Evolutionary conservation across 2,888 invertebrate genomes (phyloP), one percentile per base, ranked within the genome.

Genomic region (Synergus gifuensis): DNA sequence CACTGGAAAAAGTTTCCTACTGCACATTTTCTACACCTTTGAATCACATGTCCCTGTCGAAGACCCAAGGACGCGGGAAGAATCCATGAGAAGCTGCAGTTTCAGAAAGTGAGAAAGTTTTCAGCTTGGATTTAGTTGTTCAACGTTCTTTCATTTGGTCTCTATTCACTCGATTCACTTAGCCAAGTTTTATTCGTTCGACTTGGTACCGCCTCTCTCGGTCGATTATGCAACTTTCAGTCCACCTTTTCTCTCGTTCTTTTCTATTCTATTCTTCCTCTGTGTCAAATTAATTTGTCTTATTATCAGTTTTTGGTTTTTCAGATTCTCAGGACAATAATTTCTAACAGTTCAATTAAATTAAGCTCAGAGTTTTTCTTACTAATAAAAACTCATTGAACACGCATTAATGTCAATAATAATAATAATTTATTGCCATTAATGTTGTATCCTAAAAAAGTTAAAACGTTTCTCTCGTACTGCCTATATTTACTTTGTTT

Each of bases 141-240:
- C 54, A 58, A 11, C 54, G 73, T 85, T 87, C 86, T 85, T 87
- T 85, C 85, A 79, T 88, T 87, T 85, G 83, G 81, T 83, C 84
- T 83, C 85, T 83, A 88, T 88, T 88, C 89, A 83, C 83, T 85
- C 85, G 85, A 88, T 88, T 89, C 89, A 87, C 89, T 88, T 87
- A 89, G 85, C 83, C 84, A 86, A 88, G 86, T 88, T 88, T 89
- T 88, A 89, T 88, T 88, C 87, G 84, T 79, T 86, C 87, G 85
- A 85, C 86, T 85, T 84, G 83, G 80, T 82, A 77, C 84, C 76
- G 81, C 85, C 84, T 81, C 83, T 88, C 83, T 88, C 82, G 82
- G 78, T 84, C 86, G 88, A 88, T 88, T 88, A 88, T 89, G 87
- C 87, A 84, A 87, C 86, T 84, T 83, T 36, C 81, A 77, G 66